These are phyloP conservation scores for Troides helena DNA, from an alignment of 2,888 invertebrate genomes.

Conservation along the genomic window DNA sequence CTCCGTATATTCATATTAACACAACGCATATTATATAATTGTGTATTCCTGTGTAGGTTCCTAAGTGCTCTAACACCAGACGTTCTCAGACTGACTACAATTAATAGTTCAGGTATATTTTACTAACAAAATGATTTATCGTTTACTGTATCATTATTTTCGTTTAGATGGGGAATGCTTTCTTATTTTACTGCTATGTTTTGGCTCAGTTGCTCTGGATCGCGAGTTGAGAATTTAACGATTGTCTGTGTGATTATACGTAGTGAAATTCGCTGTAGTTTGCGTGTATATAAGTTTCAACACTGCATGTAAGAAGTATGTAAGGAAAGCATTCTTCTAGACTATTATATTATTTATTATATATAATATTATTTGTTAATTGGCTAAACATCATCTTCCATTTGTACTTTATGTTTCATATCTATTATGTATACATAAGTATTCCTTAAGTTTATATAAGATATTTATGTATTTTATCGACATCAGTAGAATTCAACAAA, in stretches of 20 bases:
- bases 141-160: slow-evolving; percentile 36
- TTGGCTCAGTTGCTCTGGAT: slow-evolving; percentile 37
- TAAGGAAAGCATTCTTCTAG: slow-evolving; percentile 76
- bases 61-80: slow-evolving; percentile 79
- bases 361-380: slow-evolving; percentile 17
- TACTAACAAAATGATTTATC: slow-evolving; percentile 45
- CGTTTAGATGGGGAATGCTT: slow-evolving; percentile 74
- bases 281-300: slow-evolving; percentile 36
- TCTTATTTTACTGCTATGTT: slow-evolving; percentile 55
- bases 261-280: slow-evolving; percentile 38
- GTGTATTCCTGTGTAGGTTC: slow-evolving; percentile 70
- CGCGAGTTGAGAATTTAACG: slow-evolving; percentile 33
- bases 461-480: slow-evolving; percentile 1
- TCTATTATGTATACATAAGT: slow-evolving; percentile 20
- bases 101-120: slow-evolving; percentile 76
- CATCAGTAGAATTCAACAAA: not conserved
- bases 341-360: slow-evolving; percentile 30
- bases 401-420: slow-evolving; percentile 31
- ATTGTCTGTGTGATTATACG: slow-evolving; percentile 37
- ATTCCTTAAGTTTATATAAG: not conserved
- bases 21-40: slow-evolving; percentile 38
- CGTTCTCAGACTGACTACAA: slow-evolving; percentile 78
- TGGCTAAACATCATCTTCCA: slow-evolving; percentile 18
- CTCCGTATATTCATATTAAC: slow-evolving; percentile 32
- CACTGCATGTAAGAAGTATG: slow-evolving; percentile 46